Percentiles rank a stretch among this genome's conserved stretches.
phyloP scores from a whole-genome alignment of 1,140 invertebrate species.

The Drosophila pectinifera region DNA sequence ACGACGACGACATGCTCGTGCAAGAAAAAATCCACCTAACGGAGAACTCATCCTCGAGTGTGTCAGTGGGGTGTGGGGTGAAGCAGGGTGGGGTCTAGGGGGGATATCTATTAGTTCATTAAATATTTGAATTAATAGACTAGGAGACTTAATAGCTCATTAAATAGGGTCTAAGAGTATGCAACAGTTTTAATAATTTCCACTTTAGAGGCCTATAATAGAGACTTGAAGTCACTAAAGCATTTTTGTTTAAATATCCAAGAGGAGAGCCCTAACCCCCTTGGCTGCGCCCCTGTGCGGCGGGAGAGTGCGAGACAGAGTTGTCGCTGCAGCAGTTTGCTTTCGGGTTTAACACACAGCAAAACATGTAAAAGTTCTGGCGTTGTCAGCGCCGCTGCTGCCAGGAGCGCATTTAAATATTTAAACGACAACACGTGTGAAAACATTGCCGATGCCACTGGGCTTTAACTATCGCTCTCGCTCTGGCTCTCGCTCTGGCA shows the following conservation, averaged over 20 bases:
- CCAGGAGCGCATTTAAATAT: constrained; percentile 78
- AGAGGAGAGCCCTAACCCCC: neutral
- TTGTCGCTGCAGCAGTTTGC: constrained; percentile 72
- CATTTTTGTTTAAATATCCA: neutral
- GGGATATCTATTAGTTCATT: neutral
- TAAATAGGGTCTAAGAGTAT: too few species aligned
- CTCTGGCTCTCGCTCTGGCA: neutral
- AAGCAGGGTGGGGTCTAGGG: constrained; percentile 6
- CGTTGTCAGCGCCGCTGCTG: constrained; percentile 68
- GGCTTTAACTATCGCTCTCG: constrained; percentile 37
- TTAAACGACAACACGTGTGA: constrained; percentile 80
- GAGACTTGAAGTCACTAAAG: too few species aligned
- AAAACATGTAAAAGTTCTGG: constrained; percentile 76
- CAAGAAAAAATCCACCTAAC: constrained; percentile 38
- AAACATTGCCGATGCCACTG: constrained; percentile 71
- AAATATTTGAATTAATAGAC: too few species aligned
- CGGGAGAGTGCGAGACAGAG: constrained; percentile 25
- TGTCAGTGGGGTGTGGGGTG: constrained; percentile 21
- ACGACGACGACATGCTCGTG: constrained; percentile 20
- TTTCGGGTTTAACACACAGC: constrained; percentile 75
- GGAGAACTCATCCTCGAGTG: constrained; percentile 46
- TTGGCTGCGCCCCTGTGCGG: constrained; percentile 1
- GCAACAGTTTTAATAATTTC: too few species aligned
- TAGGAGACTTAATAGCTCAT: too few species aligned
- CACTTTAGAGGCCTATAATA: too few species aligned